Percentiles rank a stretch among this genome's conserved stretches.
Evolutionary conservation across 2,888 invertebrate species (phyloP).

Genomic region (Polymixis lichenea): DNA sequence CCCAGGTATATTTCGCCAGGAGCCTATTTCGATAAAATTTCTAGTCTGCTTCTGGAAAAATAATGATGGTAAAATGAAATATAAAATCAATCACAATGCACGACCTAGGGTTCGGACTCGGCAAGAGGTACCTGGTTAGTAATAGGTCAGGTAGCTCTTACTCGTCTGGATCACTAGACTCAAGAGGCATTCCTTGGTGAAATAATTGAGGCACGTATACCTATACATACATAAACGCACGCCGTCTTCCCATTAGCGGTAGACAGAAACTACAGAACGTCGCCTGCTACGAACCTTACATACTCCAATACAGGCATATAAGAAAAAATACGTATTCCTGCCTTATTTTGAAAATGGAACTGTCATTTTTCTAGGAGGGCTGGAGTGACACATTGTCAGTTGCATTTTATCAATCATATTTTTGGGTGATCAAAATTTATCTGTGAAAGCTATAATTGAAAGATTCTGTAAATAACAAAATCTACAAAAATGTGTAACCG

Average conservation of each 20-base stretch:
- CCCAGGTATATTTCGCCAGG: too few species aligned
- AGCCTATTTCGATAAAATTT: background rate
- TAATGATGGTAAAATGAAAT: background rate
- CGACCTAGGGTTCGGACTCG: background rate
- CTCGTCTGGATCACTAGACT: background rate
- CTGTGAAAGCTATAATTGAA: slow-evolving; percentile 9
- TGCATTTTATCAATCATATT: slow-evolving; percentile 5
- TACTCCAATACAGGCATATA: background rate
- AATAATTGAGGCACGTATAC: background rate
- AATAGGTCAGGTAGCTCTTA: too few species aligned
- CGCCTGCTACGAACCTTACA: too few species aligned
- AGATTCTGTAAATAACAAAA: slow-evolving; percentile 15
- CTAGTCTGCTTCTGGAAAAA: background rate
- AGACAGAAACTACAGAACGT: too few species aligned
- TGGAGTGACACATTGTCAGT: slow-evolving; percentile 23
- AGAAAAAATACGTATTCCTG: background rate
- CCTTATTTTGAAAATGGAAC: slow-evolving; percentile 49
- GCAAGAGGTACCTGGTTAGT: too few species aligned
- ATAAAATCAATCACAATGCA: background rate
- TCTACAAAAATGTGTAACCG: slow-evolving; percentile 83
- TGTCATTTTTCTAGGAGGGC: slow-evolving; percentile 18
- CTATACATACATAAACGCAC: too few species aligned
- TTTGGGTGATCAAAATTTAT: slow-evolving; percentile 47
- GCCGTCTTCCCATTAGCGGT: too few species aligned
- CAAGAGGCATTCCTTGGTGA: background rate